These are phyloP conservation scores for Eubasilissa regina DNA, from an alignment of 1,140 invertebrate genomes.

Conservation along the genomic window DNA sequence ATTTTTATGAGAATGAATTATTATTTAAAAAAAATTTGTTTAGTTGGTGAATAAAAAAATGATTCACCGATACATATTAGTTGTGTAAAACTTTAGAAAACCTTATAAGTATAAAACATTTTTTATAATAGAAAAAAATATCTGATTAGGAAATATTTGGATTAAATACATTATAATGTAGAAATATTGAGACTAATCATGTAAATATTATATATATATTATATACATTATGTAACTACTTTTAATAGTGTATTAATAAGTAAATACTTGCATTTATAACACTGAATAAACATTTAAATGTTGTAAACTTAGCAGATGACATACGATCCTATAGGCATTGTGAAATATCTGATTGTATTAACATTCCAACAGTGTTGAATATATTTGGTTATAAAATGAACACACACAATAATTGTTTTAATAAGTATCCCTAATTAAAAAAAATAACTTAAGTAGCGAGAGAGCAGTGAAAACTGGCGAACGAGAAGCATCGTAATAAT, in stretches of 20 bases:
- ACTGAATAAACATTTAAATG: slow-evolving; percentile 9
- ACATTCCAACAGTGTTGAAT: slow-evolving; percentile 60
- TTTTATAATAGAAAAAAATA: too few species aligned
- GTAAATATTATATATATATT: slow-evolving; percentile 18
- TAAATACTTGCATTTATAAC: slow-evolving; percentile 23
- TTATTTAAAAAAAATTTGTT: too few species aligned
- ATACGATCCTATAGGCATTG: slow-evolving; percentile 52
- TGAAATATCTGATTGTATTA: slow-evolving; percentile 56
- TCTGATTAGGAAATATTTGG: background rate
- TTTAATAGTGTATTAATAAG: slow-evolving; percentile 26
- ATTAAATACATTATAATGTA: slow-evolving; percentile 10
- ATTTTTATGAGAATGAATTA: too few species aligned
- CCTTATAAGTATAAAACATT: too few species aligned
- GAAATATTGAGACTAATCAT: slow-evolving; percentile 23
- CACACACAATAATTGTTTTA: slow-evolving; percentile 34
- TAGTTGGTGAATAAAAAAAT: too few species aligned
- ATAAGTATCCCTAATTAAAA: slow-evolving; percentile 19
- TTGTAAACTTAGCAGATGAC: slow-evolving; percentile 48
- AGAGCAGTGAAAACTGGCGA: background rate
- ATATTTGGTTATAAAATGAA: slow-evolving; percentile 60
- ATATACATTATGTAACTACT: slow-evolving; percentile 15
- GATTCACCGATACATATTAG: too few species aligned
- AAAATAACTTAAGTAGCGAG: background rate
- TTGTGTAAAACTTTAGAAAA: too few species aligned
- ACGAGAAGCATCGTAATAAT: too few species aligned